These are phyloP conservation scores for Gadus macrocephalus DNA, from an alignment of 2,113 vertebrate species.

Conservation along the genomic window DNA sequence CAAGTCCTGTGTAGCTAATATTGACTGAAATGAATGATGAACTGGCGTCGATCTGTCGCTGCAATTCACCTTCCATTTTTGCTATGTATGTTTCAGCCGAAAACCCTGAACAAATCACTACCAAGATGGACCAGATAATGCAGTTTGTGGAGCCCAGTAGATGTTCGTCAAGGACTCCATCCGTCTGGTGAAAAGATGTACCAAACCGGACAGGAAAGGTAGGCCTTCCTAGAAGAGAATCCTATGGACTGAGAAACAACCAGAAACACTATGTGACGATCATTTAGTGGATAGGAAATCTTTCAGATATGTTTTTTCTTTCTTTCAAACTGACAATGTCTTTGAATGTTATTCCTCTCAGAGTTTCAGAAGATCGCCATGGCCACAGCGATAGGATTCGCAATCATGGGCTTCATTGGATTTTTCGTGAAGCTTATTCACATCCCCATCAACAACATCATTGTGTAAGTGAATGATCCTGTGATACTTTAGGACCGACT, in stretches of 20 bases:
- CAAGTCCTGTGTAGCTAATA: too few species aligned
- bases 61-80: neutral
- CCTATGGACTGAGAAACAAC: too few species aligned
- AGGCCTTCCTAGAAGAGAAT: slow-evolving; percentile 7
- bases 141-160: slow-evolving; percentile 82
- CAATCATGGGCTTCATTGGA: slow-evolving; percentile 85
- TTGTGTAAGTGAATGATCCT: slow-evolving; percentile 79
- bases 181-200: slow-evolving; percentile 82
- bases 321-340: neutral
- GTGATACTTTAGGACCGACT: neutral
- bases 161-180: slow-evolving; percentile 85
- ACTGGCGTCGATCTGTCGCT: too few species aligned
- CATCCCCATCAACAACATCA: slow-evolving; percentile 88
- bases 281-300: too few species aligned
- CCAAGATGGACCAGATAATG: slow-evolving; percentile 83
- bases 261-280: too few species aligned
- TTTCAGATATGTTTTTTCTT: neutral
- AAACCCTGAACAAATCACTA: neutral
- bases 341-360: slow-evolving; percentile 35
- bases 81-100: neutral
- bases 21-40: too few species aligned
- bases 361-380: slow-evolving; percentile 88
- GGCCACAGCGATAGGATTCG: slow-evolving; percentile 86
- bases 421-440: slow-evolving; percentile 87
- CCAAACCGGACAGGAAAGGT: slow-evolving; percentile 86